These are phyloP conservation scores for Zeus faber DNA, from an alignment of 2,113 vertebrate genomes.

Conservation along the genomic window DNA sequence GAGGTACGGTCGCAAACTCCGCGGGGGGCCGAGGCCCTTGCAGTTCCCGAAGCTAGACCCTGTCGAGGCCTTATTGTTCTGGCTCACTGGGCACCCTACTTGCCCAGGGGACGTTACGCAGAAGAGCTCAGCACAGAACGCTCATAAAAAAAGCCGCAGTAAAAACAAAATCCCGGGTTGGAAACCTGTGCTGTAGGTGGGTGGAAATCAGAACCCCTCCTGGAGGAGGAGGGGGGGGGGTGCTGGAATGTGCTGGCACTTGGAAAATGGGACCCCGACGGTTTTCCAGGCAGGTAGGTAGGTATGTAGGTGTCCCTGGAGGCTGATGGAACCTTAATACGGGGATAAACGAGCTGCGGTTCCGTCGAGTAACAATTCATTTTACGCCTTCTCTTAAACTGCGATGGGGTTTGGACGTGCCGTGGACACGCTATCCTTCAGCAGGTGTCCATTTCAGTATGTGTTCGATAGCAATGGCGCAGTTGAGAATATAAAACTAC, in stretches of 20 bases:
- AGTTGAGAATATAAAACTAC: no score
- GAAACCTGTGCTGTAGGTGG: conserved; percentile 23
- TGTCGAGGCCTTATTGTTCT: no score
- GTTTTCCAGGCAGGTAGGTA: conserved; percentile 26
- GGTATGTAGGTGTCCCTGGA: conserved; percentile 17
- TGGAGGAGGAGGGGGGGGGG: conserved; percentile 37
- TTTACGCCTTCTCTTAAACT: no score
- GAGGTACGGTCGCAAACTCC: neutral
- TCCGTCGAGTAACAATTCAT: no score
- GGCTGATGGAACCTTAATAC: neutral
- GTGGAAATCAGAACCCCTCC: conserved; percentile 45
- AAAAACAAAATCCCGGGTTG: conserved; percentile 48
- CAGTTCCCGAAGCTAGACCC: no score
- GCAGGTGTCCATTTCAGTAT: no score
- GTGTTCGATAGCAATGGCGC: no score
- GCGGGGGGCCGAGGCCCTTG: conserved; percentile 7
- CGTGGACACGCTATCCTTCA: no score
- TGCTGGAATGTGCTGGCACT: conserved; percentile 62
- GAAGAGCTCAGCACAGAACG: conserved; percentile 32
- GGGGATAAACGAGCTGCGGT: neutral
- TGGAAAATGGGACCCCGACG: conserved; percentile 32
- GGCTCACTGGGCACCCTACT: conserved; percentile 28
- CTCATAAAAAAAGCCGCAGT: conserved; percentile 51
- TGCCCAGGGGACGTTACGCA: conserved; percentile 34
- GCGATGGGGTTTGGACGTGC: no score